Base-by-base conservation (phyloP, 2,113 vertebrate species). In the Periophthalmodon schlosseri region DNA sequence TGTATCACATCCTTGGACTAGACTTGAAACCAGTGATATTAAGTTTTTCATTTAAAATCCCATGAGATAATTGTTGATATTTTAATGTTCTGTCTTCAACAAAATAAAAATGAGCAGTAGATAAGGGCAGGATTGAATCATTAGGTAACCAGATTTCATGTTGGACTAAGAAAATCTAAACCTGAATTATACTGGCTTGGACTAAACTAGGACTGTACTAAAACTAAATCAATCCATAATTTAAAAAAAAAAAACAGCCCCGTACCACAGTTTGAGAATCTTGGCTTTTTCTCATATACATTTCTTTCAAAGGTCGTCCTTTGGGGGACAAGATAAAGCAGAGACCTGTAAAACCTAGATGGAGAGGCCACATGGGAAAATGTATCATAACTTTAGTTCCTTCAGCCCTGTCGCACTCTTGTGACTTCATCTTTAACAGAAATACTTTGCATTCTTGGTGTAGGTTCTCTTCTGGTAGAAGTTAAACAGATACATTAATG, bases 371-470 rank as follows among this genome's bases (percentile, higher is more conserved):
- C 65, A 46, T 68, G 36, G 65, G 39, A 16, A 49, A 14, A 47
- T 49, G 7, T 46, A 68, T 68, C 65, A 47, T 21, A 68, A 49
- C 20, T 46, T 49, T 46, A 68, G 44, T 15, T 46, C 63, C 39
- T 36, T 9, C 8, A n/a, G 63, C 63, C 63, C 63, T 65, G 16
- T 33, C 39, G 63, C 63, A n/a, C 16, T 36, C 9, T 46, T 15
- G 44, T 23, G 65, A 49, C 44, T 13, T 68, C 65, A 49, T 68
- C 39, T 68, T 68, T 68, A 68, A 65, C 6, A 64, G 61, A 39
- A 20, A 64, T 64, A 39, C 28, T 64, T 67, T 20, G 36, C 36
- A 23, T 47, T 68, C 36, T 68, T 49, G 36, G 39, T 24, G 44
- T n/a, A 49, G 11, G 18, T 47, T 68, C n/a, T 46, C 2, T 11